Base-by-base conservation (phyloP, 1,140 invertebrate genomes). In the Bombus fervidus region DNA sequence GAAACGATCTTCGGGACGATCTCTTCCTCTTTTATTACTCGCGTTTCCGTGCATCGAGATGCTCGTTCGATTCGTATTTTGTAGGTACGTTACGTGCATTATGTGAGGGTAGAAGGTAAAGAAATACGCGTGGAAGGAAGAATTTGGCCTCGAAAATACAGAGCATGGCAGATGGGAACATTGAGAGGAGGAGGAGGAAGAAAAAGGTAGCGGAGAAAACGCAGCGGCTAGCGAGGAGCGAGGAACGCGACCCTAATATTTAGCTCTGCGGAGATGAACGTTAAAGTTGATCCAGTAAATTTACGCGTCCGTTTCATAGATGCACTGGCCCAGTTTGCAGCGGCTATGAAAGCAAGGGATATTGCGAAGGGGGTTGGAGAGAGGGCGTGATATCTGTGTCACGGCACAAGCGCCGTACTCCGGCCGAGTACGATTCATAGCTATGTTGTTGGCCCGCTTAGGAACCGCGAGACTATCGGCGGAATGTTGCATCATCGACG, bases 261-360 rank as follows among this genome's bases (percentile, higher is more conserved):
- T 57, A 81, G 41, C 76, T 71, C 71, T 43, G 79, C 34, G 83
- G 66, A 84, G 64, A 31, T 59, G 64, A 77, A 69, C 73, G 81
- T 31, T 69, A 31, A 81, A 85, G 69, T 85, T 81, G 53, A 81
- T 81, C 84, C 69, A 75, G 84, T 85, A 74, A 85, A 81, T 81
- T 85, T 85, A 59, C 79, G 71, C 79, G 69, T 81, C 77, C 84
- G 79, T 81, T 85, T 66, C 69, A 37, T 81, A 85, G 79, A 81
- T 81, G 71, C 71, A 47, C 62, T 85, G 84, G 84, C 78, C 79
- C 69, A 85, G 84, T 85, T 85, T 85, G 39, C 43, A 18, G 12
- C 41, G 18, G 34, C 57, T 81, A 81, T n/a, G 78, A 81, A 78
- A 85, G 34, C 68, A 34, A 59, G 6, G 74, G 66, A 34, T 37